Base-by-base conservation (phyloP, 2,888 invertebrate genomes). In the Petrolisthes cinctipes region DNA sequence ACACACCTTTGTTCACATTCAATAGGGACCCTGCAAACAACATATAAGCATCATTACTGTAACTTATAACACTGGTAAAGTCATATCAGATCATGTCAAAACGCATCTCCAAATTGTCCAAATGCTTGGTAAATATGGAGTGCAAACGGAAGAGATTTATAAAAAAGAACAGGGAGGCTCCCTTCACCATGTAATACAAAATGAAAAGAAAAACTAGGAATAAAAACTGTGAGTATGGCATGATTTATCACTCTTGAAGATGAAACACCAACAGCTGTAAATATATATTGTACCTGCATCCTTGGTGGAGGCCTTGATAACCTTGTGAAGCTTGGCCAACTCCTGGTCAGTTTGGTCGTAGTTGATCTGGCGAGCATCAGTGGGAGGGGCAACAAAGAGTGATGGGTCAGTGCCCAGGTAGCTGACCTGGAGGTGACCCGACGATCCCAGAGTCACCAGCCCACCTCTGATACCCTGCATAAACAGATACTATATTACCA, bases 341-440 rank as follows among this genome's bases (percentile, higher is more conserved):
- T 97, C 96, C 66, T 94, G 93, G 92, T 96, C 95, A 2, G 96
- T 95, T 91, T 95, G 94, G 89, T 95, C 95, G 91, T 96, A 96
- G 93, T 97, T 96, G 56, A 96, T 93, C 84, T 95, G 95, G 87
- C 96, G 94, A 78, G 95, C 94, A 91, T 95, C 95, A 57, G 96
- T 93, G 0, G 96, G 95, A 4, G 97, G 96, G 23, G 97, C 96
- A 88, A 96, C 95, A 93, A 97, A 98, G 86, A 98, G 93, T 91
- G 97, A 96, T 0, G 99, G 98, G 92, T 98, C 97, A 0, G 98
- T 98, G 4, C 99, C 99, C 91, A 99, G 93, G 92, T 97, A 98
- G 85, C 95, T 95, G 85, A 96, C 95, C 91, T 95, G 95, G 17
- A 99, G 92, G 78, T 94, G 93, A 23, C 98, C 98, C 20, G 94